Evolutionary conservation across 2,888 invertebrate genomes (phyloP).

Genomic region (Drosophila peninsularis): DNA sequence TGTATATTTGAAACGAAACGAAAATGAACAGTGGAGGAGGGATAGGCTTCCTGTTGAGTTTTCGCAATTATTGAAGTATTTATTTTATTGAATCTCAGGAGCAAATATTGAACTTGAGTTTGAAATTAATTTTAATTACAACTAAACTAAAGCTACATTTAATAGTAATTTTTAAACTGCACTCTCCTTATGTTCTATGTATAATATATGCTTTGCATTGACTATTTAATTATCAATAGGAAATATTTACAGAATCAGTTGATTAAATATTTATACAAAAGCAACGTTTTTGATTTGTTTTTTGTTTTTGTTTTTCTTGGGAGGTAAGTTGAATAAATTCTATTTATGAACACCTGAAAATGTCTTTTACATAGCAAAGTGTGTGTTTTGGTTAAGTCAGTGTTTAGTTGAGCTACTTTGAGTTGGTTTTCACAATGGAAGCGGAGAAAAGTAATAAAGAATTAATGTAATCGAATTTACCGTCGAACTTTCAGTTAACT

Average conservation of each 20-base stretch:
- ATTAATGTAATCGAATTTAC: slow-evolving; percentile 41
- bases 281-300: slow-evolving; percentile 10
- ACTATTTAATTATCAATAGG: slow-evolving; percentile 24
- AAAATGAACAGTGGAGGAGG: not conserved
- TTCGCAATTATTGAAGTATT: slow-evolving; percentile 25
- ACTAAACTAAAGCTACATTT: slow-evolving; percentile 52
- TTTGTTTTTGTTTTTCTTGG: not conserved
- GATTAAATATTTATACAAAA: slow-evolving; percentile 29
- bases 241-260: slow-evolving; percentile 49
- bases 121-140: slow-evolving; percentile 26
- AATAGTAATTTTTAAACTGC: slow-evolving; percentile 31
- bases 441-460: slow-evolving; percentile 14
- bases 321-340: slow-evolving; percentile 58
- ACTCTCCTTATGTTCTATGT: slow-evolving; percentile 28
- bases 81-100: slow-evolving; percentile 53
- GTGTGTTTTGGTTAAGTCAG: slow-evolving; percentile 27
- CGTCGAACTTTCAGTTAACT: slow-evolving; percentile 50
- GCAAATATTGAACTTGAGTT: slow-evolving; percentile 60
- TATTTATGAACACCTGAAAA: slow-evolving; percentile 73
- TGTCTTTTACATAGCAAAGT: slow-evolving; percentile 61
- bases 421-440: not conserved
- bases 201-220: slow-evolving; percentile 66
- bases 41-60: slow-evolving; percentile 6
- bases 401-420: slow-evolving; percentile 68
- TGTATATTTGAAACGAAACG: not conserved